A percentile compares a stretch with the other conserved stretches of the same genome.
These are phyloP conservation scores for Drosophila paulistorum DNA, from an alignment of 1,140 invertebrate species.

Conservation along the genomic window DNA sequence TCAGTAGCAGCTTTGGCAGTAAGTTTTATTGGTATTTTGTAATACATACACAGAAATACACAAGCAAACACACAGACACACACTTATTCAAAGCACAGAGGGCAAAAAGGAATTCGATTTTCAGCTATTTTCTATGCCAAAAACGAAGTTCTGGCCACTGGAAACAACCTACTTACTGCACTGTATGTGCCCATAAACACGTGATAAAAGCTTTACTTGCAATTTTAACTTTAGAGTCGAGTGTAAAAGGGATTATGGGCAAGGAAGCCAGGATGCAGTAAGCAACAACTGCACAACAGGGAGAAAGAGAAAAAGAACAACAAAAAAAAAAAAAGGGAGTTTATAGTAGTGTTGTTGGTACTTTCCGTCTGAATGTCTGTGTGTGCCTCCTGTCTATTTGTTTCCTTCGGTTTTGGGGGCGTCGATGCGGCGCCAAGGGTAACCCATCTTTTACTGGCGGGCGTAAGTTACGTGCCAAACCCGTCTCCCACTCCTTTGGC, in stretches of 20 bases:
- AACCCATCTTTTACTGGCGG: constrained; percentile 58
- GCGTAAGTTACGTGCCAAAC: constrained; percentile 52
- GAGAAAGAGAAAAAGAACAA: background rate
- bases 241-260: constrained; percentile 40
- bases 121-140: constrained; percentile 76
- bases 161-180: constrained; percentile 67
- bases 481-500: constrained; percentile 10
- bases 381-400: constrained; percentile 32
- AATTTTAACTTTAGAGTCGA: constrained; percentile 69
- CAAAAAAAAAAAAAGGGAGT: background rate
- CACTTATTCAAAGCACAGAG: background rate
- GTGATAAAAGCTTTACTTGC: constrained; percentile 78
- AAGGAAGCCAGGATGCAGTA: constrained; percentile 6
- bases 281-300: constrained; percentile 22
- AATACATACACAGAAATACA: constrained; percentile 20
- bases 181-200: constrained; percentile 56
- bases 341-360: background rate
- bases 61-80: constrained; percentile 40
- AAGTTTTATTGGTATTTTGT: constrained; percentile 76
- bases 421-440: constrained; percentile 53
- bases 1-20: constrained; percentile 41
- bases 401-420: constrained; percentile 29
- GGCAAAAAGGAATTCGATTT: constrained; percentile 70
- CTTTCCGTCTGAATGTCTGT: constrained; percentile 27
- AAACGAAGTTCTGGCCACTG: constrained; percentile 60